phyloP scores from a whole-genome alignment of 2,888 invertebrate genomes.

The Mellilla xanthometata region DNA sequence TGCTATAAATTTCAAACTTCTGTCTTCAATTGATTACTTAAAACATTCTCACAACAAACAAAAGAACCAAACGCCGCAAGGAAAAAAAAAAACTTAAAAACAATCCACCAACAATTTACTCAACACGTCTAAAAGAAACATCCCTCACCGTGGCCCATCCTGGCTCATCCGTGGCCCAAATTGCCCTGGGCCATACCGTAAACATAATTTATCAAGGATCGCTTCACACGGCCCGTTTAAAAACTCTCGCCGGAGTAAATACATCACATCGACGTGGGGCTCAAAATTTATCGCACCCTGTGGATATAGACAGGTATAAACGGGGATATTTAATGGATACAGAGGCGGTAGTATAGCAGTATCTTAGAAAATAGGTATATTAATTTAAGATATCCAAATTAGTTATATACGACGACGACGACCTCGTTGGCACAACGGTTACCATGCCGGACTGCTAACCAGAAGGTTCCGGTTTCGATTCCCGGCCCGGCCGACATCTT shows the following conservation, averaged over 20 bases:
- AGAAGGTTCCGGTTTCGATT: no score
- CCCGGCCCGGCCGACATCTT: no score
- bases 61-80: no score
- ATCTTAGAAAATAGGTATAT: no score
- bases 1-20: no score
- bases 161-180: conserved; percentile 8
- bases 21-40: no score
- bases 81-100: conserved; percentile 1
- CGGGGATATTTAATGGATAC: conserved; percentile 6
- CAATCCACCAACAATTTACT: conserved; percentile 22
- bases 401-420: no score
- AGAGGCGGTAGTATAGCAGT: no score
- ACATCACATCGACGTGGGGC: conserved; percentile 37
- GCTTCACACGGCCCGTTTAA: conserved; percentile 39
- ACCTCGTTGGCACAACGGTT: no score
- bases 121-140: conserved; percentile 14
- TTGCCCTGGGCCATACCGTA: conserved; percentile 9
- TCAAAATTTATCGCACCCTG: conserved; percentile 38
- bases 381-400: no score
- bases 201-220: conserved; percentile 43
- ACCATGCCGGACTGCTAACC: no score
- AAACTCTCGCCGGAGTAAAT: conserved; percentile 44
- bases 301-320: conserved; percentile 40
- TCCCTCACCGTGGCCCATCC: conserved; percentile 9
- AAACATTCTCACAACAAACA: no score